These are phyloP conservation scores for Sylvietta virens DNA, from an alignment of 2,113 vertebrate genomes.

Conservation along the genomic window DNA sequence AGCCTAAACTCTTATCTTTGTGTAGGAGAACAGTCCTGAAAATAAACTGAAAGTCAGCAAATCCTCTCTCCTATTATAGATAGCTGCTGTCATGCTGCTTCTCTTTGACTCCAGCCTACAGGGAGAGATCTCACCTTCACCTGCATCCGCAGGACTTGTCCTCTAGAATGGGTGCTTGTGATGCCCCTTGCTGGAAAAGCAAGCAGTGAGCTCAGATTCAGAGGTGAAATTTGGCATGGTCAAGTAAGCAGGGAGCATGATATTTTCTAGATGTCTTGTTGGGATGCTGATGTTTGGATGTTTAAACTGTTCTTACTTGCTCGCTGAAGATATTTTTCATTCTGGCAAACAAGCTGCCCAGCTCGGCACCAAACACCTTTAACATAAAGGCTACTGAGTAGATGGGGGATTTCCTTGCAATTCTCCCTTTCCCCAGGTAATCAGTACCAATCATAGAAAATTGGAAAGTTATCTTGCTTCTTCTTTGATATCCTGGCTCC, in stretches of 20 bases:
- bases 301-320: background rate
- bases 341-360: background rate
- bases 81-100: background rate
- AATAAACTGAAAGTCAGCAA: background rate
- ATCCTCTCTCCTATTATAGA: background rate
- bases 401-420: background rate
- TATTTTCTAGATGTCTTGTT: background rate
- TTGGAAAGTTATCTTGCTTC: background rate
- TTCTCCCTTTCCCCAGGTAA: background rate
- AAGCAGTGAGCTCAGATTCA: background rate
- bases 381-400: background rate
- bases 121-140: background rate
- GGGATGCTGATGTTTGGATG: background rate
- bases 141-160: background rate
- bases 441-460: background rate
- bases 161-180: background rate
- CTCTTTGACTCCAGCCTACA: background rate
- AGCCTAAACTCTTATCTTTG: background rate
- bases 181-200: background rate
- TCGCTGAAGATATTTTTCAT: background rate
- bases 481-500: background rate
- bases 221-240: background rate
- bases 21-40: background rate
- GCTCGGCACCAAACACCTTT: background rate
- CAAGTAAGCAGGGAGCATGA: background rate